Base-by-base conservation (phyloP, 2,888 invertebrate species). In the Prenolepis imparis region DNA sequence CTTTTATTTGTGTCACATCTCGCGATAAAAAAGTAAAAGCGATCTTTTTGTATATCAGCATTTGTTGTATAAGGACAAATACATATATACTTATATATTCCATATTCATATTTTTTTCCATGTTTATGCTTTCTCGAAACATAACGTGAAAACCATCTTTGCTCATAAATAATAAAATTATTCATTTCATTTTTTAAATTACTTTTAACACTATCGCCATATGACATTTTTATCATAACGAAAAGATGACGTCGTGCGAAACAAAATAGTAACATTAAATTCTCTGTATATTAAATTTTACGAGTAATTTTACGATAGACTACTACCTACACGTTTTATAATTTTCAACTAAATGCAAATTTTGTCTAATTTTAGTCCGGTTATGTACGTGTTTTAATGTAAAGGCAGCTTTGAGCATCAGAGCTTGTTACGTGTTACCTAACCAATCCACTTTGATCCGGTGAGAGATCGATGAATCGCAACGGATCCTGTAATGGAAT, bases 401-500 rank as follows among this genome's bases (percentile, higher is more conserved):
- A 75, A 75, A 66, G 24, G 75, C 48, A 39, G 36, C 52, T 55
- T 75, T 75, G 66, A 75, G n/a, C 66, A 39, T 66, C 24, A 24
- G 64, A 48, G 63, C 64, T 63, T 63, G 44, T 74, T 63, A 74
- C 21, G 6, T 75, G 48, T 74, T 75, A 66, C 64, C 75, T 64
- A 75, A 75, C 24, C 75, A 66, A 75, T 75, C 75, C 39, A 75
- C 67, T 75, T 75, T 75, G 75, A 75, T 75, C 36, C 44, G 66
- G 24, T 52, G 64, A 75, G 39, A 75, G 36, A 74, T 75, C 75
- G 67, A 75, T 75, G 48, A 75, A 64, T 66, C 64, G 75, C 75
- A 61, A 61, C 73, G 75, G 66, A 75, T 44, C 28, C 61, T 41
- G 21, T 63, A 74, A 52, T 75, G n/a, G 52, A 36, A 66, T 75